phyloP scores from a whole-genome alignment of 2,113 vertebrate species.

The Podocnemis expansa region DNA sequence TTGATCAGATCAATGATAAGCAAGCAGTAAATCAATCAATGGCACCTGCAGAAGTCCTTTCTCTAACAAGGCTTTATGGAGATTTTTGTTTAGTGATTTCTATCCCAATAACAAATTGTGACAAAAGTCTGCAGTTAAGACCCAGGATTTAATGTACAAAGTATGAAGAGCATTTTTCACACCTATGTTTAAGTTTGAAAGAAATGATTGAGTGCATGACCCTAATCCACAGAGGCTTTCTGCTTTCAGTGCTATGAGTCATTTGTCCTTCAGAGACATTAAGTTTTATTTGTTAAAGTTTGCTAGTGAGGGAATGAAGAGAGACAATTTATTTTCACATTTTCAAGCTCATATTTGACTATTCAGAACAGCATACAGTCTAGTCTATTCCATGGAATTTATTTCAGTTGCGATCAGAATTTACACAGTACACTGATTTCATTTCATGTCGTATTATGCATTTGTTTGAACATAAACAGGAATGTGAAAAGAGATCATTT shows the following conservation, averaged over 20 bases:
- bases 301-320: constrained; percentile 13
- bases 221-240: constrained; percentile 15
- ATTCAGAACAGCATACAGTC: constrained; percentile 9
- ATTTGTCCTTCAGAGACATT: constrained; percentile 47
- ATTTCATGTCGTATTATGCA: neutral
- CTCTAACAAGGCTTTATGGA: neutral
- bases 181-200: constrained; percentile 12
- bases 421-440: neutral
- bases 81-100: constrained; percentile 21
- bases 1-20: neutral
- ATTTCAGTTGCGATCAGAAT: constrained; percentile 46
- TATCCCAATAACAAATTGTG: constrained; percentile 14
- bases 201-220: constrained; percentile 41
- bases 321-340: constrained; percentile 46
- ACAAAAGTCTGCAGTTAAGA: neutral
- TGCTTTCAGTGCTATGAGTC: constrained; percentile 13
- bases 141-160: neutral
- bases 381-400: constrained; percentile 39
- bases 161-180: neutral
- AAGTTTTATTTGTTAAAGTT: constrained; percentile 53
- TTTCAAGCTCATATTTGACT: constrained; percentile 52
- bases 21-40: constrained; percentile 31
- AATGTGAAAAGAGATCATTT: constrained; percentile 14
- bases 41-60: neutral
- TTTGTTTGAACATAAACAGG: constrained; percentile 18